Evolutionary conservation across 2,888 invertebrate genomes (phyloP), one percentile per base, ranked within the genome.

Genomic region (Sisyra nigra): DNA sequence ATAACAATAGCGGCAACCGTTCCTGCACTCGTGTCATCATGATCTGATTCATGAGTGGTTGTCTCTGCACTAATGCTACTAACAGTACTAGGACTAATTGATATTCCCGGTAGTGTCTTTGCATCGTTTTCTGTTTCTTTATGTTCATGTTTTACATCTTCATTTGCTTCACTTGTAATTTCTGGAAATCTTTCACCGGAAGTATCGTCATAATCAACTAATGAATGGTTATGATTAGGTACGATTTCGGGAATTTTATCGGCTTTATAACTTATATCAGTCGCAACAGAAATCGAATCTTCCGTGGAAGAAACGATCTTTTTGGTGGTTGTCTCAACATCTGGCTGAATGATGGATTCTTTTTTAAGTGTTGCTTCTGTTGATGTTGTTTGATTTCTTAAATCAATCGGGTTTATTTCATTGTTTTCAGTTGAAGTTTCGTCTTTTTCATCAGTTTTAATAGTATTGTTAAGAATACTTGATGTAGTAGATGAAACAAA

Each of bases 1-100:
- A 88, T 81, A 6, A 81, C 76, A 46, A 87, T 81, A 10, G 87
- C 87, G 9, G 84, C 80, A 41, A 85, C 78, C 4, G 82, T 80
- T 44, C 80, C 81, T 1, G 74, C 71, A 35, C 73, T 71, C 3
- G 68, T 65, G 57, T 62, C 52, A 53, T 60, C 47, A 48, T 56
- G 50, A 53, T 59, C 18, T 54, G 59, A 18, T 58, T 62, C 24
- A 56, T 60, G 52, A 15, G 41, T 32, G 11, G 43, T 34, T 29
- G 48, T 42, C 19, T 52, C 52, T 14, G 51, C 49, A 15, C 9
- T 18, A 60, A 48, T 52, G 39, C 66, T 43, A 61, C 70, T 4
- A 60, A 65, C 54, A 59, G 51, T 48, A 5, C 51, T 17, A 59
- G 63, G 34, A 54, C 63, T 14, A 50, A 53, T 47, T 9, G 41